These are phyloP conservation scores for Acipenser ruthenus DNA, from an alignment of 2,797 vertebrate species.

Conservation along the genomic window DNA sequence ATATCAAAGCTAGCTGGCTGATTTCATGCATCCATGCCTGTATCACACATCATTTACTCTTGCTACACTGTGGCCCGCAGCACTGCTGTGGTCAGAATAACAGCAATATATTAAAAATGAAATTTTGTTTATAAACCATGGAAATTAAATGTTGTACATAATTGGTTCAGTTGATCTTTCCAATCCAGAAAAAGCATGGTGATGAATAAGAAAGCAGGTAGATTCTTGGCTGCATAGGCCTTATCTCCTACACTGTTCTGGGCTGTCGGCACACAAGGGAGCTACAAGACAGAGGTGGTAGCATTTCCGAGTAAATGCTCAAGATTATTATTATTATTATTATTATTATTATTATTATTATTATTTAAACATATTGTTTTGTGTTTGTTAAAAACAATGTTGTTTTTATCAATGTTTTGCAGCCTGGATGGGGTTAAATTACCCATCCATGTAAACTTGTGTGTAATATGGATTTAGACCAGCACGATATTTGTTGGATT, in stretches of 20 bases:
- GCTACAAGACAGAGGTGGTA: too few species aligned
- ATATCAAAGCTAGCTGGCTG: not conserved
- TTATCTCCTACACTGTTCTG: not conserved
- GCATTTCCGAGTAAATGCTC: too few species aligned
- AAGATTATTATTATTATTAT: too few species aligned
- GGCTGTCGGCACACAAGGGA: not conserved
- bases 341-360: too few species aligned
- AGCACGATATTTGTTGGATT: too few species aligned
- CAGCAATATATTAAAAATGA: not conserved
- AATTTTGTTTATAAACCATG: slow-evolving; percentile 4
- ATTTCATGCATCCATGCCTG: not conserved
- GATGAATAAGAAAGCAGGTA: not conserved
- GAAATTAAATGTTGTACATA: not conserved
- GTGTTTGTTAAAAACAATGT: too few species aligned
- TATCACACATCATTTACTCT: not conserved
- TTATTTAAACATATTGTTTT: too few species aligned
- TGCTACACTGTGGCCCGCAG: not conserved
- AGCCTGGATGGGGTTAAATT: too few species aligned
- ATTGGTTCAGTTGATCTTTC: not conserved
- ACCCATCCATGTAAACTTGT: too few species aligned
- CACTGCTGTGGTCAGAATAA: not conserved
- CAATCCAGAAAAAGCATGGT: not conserved
- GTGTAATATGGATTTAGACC: too few species aligned
- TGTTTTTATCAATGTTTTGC: too few species aligned
- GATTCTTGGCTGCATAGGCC: not conserved